Evolutionary conservation across 2,888 invertebrate species (phyloP), one percentile per base, ranked within the genome.

Genomic region (Slavum lentiscoides): DNA sequence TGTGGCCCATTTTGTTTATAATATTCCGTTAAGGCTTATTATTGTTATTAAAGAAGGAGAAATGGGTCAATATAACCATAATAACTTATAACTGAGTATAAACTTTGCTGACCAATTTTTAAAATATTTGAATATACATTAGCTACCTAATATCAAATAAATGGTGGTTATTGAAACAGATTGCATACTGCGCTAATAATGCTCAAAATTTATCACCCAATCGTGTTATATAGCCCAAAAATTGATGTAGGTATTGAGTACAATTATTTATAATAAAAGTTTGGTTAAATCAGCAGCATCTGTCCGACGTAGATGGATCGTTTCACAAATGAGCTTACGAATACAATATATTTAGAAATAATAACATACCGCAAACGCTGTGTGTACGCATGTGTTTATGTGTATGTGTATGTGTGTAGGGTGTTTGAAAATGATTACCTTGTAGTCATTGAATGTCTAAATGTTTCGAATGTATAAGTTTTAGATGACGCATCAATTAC

Each of bases 151-250:
- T 43, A 9, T 43, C 43, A 43, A 9, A 43, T 58, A 58, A 23
- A 67, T 4, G 21, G 9, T 23, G 58, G 23, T 75, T 15, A 49
- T 43, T 43, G 39, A 58, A 58, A 75, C 19, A 6, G 39, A 67
- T 67, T 43, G 66, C 66, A 43, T 43, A 59, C 43, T 67, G 58
- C 58, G 75, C 23, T 59, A 67, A 58, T 67, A 61, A 69, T 77
- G 76, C 69, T 77, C 69, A 77, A 77, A 49, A 15, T 49, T 58
- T 68, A 74, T 11, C 67, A 61, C 69, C 76, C 76, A 77, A 53
- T 77, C 68, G 69, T 77, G 53, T 77, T 69, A 53, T n/a, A 67
- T 59, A 69, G 21, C 30, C 76, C 59, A 66, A 75, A 66, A 39
- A 17, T 58, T 39, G 37, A 75, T 58, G 30, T 75, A 67, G 23